These are phyloP conservation scores for Nemopilema nomurai DNA, from an alignment of 30 jellyfish, hydroid and myxozoan species.

Conservation along the genomic window DNA sequence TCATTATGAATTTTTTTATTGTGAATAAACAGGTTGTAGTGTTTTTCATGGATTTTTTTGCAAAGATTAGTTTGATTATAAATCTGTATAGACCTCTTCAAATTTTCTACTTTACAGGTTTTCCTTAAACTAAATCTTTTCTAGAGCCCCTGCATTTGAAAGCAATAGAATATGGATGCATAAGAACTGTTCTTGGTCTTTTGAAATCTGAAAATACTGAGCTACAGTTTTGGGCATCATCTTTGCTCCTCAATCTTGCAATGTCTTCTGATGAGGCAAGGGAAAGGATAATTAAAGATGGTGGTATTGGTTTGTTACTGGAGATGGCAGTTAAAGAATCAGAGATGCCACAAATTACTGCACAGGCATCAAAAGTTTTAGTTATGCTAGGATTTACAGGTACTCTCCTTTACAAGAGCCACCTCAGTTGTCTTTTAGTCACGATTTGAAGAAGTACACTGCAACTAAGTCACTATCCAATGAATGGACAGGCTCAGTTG, in stretches of 20 bases:
- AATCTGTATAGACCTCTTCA: no score
- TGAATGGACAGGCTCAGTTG: no score
- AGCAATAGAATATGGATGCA: slow-evolving; percentile 64
- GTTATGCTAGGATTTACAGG: slow-evolving; percentile 88
- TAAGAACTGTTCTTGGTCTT: slow-evolving; percentile 52
- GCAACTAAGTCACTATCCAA: no score
- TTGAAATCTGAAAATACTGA: slow-evolving; percentile 61
- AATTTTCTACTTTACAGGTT: background rate
- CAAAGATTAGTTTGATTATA: no score
- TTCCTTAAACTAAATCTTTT: background rate
- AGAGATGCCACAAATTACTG: slow-evolving; percentile 77
- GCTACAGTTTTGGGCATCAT: slow-evolving; percentile 92
- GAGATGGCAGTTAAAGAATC: slow-evolving; percentile 89
- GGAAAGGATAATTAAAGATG: slow-evolving; percentile 74
- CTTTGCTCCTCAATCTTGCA: slow-evolving; percentile 76
- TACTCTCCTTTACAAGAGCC: background rate
- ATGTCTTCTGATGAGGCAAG: slow-evolving; percentile 85
- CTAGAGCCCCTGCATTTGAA: slow-evolving; percentile 62
- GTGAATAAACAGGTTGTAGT: no score
- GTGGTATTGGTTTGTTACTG: slow-evolving; percentile 73
- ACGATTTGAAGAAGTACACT: background rate
- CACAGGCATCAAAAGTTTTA: slow-evolving; percentile 83
- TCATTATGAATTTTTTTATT: background rate
- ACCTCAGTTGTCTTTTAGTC: background rate
- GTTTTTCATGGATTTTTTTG: no score